A percentile compares a stretch with the other conserved stretches of the same genome.
Evolutionary conservation across 2,113 vertebrate genomes (phyloP).

Genomic region (Merops nubicus): DNA sequence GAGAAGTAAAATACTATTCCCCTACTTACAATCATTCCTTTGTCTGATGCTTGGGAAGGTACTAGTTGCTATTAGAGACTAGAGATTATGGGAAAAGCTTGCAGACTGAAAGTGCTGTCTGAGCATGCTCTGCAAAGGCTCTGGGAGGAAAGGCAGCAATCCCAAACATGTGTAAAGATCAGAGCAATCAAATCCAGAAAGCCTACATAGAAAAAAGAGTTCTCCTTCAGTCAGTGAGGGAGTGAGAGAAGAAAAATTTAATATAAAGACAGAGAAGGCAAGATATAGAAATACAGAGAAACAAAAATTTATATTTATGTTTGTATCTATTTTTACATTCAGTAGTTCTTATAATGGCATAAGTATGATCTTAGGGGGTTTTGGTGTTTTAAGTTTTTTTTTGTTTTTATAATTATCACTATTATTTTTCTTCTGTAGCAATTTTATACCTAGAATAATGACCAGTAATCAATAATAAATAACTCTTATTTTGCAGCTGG

Average conservation of each 20-base stretch:
- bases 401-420: neutral
- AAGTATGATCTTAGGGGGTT: neutral
- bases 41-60: constrained; percentile 17
- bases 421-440: neutral
- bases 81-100: neutral
- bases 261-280: neutral
- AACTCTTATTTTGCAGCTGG: neutral
- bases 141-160: neutral
- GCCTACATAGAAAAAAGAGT: neutral
- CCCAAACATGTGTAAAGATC: neutral
- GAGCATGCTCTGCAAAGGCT: neutral
- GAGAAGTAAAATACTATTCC: constrained; percentile 25
- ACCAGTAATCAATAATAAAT: neutral
- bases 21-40: neutral
- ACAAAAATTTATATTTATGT: neutral
- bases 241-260: neutral
- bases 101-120: neutral
- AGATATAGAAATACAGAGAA: neutral
- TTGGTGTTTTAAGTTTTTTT: neutral
- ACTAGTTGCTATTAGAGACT: neutral
- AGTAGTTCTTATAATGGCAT: neutral
- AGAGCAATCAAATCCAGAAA: neutral
- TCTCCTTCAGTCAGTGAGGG: neutral
- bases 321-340: neutral
- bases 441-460: neutral